Evolutionary conservation across 2,888 invertebrate genomes (phyloP), one percentile per base, ranked within the genome.

Genomic region (Stenchaetothrips biformis): DNA sequence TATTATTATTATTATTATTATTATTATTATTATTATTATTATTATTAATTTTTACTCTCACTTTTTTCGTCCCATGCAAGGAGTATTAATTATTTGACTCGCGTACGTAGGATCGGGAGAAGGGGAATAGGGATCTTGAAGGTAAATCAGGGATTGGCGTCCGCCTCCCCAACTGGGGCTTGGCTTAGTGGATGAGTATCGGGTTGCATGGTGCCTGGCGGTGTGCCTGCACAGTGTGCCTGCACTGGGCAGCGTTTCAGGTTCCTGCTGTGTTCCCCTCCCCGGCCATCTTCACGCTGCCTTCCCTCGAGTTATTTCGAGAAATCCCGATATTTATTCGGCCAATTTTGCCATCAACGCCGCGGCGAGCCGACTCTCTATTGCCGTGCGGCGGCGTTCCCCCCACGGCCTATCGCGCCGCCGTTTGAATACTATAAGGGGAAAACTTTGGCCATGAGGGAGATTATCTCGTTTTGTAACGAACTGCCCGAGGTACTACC

Each of bases 81-180:
- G 18, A 13, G 53, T 18, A 53, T 53, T 53, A 53, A 53, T 53
- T 53, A 53, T 53, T 53, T 53, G 16, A 53, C 13, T 53, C 53
- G 53, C 53, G 18, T 53, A 18, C 53, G 53, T 53, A 4, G 53
- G 53, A 53, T 18, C 18, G 53, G 6, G 53, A 53, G 53, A 53
- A 16, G 16, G 53, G 16, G 53, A 53, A 16, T 13, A 16, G 53
- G 67, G 67, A 21, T 37, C 37, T 37, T 37, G 37, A 21, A 9
- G 67, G 67, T 74, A 74, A 74, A 25, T 74, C 67, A 11, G 67
- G 67, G 67, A 74, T 74, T 74, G 67, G 25, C 67, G 67, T 21
- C 25, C 67, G 11, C 25, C 67, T 74, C 67, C 18, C 53, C 18
- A 53, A 18, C 53, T 53, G 16, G 9, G 53, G 37, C 37, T 37